Conservation (phyloP, 2,888 invertebrate genomes). For the Nysson spinosus region DNA sequence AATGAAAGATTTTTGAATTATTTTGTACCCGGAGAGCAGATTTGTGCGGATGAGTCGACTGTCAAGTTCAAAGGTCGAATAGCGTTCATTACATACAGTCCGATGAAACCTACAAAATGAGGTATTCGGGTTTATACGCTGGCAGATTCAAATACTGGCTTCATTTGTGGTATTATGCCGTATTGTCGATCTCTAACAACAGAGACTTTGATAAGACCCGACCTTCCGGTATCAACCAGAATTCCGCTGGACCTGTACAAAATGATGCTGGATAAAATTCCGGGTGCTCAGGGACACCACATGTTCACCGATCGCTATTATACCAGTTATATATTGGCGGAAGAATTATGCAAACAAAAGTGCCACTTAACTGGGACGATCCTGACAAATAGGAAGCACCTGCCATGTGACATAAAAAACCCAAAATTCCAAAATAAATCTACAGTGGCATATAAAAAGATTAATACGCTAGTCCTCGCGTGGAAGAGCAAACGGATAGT, state of each 20-base stretch:
- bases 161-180: no score
- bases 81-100: no score
- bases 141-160: background rate
- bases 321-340: no score
- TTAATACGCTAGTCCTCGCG: background rate
- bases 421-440: background rate
- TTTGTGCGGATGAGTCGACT: no score
- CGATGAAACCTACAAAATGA: background rate
- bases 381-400: background rate
- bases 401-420: no score
- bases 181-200: no score
- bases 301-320: no score
- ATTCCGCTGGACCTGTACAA: background rate
- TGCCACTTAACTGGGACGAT: background rate
- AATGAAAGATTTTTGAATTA: no score
- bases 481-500: background rate
- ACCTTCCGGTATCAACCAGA: no score
- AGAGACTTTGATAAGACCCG: no score
- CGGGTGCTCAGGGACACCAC: background rate
- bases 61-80: no score
- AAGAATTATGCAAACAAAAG: background rate
- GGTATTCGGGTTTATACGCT: background rate
- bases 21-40: no score
- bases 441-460: background rate
- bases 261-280: background rate